Percentiles rank a stretch among this genome's conserved stretches.
Evolutionary conservation across 2,888 invertebrate species (phyloP).

Genomic region (Aproaerema taeniolella): DNA sequence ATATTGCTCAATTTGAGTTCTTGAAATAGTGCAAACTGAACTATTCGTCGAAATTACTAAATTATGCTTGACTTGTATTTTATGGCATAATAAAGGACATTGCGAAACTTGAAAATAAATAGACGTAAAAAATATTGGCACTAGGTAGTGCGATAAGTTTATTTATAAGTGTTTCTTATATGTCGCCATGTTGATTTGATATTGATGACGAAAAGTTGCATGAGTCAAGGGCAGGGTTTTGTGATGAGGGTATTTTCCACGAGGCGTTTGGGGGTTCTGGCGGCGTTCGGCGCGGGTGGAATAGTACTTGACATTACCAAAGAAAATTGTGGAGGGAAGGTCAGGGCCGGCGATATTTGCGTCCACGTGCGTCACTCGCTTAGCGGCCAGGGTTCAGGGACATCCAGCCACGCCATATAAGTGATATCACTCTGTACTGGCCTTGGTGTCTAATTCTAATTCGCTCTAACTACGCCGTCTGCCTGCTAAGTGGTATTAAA

Average conservation of each 20-base stretch:
- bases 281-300: neutral
- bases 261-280: neutral
- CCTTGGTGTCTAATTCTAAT: conserved; percentile 71
- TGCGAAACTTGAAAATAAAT: too few species aligned
- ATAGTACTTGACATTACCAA: conserved; percentile 36
- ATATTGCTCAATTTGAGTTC: too few species aligned
- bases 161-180: too few species aligned
- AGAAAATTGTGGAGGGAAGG: conserved; percentile 56
- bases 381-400: conserved; percentile 63
- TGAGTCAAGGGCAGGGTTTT: too few species aligned
- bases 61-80: too few species aligned
- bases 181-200: too few species aligned
- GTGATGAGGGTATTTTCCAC: conserved; percentile 6
- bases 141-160: too few species aligned
- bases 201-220: too few species aligned
- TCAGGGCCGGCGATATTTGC: conserved; percentile 61
- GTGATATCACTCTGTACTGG: conserved; percentile 65
- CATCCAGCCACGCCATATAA: conserved; percentile 61
- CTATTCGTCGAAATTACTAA: too few species aligned
- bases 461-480: conserved; percentile 65
- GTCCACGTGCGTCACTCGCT: conserved; percentile 65
- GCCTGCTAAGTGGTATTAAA: conserved; percentile 48
- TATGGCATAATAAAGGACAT: too few species aligned
- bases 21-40: too few species aligned
- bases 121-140: too few species aligned